Conservation (phyloP, 30 jellyfish, hydroid and myxozoan species). For the Clytia hemisphaerica region DNA sequence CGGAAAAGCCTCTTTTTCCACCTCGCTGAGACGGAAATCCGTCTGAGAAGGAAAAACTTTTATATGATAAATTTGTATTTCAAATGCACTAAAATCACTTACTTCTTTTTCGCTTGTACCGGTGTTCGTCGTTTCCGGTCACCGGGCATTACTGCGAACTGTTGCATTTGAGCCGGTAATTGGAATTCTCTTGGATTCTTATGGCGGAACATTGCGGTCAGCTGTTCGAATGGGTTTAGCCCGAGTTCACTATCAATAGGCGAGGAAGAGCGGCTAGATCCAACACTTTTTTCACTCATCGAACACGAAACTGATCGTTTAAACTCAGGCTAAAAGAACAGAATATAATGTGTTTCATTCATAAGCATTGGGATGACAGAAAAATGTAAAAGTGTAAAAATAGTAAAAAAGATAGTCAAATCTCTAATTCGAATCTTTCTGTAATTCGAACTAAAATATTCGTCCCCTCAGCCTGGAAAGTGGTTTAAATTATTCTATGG, state of each 20-base stretch:
- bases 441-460: too few species aligned
- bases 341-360: neutral
- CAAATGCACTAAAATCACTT: too few species aligned
- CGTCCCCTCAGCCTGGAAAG: too few species aligned
- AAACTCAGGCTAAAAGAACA: neutral
- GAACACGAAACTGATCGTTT: constrained; percentile 12
- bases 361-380: neutral
- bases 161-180: constrained; percentile 75
- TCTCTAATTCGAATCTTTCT: too few species aligned
- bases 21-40: too few species aligned
- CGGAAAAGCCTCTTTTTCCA: too few species aligned
- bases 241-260: constrained; percentile 33
- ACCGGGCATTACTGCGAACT: constrained; percentile 94
- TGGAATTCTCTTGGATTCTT: constrained; percentile 89
- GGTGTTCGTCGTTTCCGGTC: neutral
- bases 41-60: too few species aligned
- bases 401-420: too few species aligned
- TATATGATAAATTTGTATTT: too few species aligned
- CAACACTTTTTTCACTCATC: constrained; percentile 14
- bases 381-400: too few species aligned
- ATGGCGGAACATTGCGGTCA: constrained; percentile 57
- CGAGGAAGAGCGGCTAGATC: constrained; percentile 30
- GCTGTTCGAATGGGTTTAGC: constrained; percentile 53
- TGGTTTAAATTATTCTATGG: too few species aligned
- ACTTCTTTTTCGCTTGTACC: too few species aligned